Evolutionary conservation across 2,888 invertebrate species (phyloP).

Genomic region (Rhopalosiphum nymphaeae): DNA sequence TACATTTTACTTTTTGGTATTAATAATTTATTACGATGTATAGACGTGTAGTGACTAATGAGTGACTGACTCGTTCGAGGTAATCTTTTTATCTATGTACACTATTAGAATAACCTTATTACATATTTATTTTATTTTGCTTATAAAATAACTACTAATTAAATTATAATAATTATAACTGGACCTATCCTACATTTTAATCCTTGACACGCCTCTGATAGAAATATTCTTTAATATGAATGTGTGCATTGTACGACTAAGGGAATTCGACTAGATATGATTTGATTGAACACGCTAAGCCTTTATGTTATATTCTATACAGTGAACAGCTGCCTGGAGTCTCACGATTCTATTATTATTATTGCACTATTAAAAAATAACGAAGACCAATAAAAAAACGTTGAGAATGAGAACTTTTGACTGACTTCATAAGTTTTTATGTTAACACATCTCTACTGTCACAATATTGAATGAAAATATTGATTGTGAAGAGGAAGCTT

Average conservation of each 20-base stretch:
- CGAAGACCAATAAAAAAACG: not conserved
- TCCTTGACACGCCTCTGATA: too few relatives aligned
- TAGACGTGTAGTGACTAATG: too few relatives aligned
- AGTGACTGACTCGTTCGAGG: too few relatives aligned
- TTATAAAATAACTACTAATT: too few relatives aligned
- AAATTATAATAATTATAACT: too few relatives aligned
- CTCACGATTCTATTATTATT: constrained; percentile 35
- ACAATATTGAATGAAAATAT: not conserved
- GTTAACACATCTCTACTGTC: constrained; percentile 11
- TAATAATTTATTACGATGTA: too few relatives aligned
- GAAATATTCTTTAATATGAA: not conserved
- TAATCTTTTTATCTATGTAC: too few relatives aligned
- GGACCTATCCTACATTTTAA: too few relatives aligned
- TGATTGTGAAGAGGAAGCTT: not conserved
- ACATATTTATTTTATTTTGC: too few relatives aligned
- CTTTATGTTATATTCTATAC: not conserved
- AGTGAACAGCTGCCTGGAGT: not conserved
- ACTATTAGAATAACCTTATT: too few relatives aligned
- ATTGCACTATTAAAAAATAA: constrained; percentile 25
- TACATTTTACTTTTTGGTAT: too few relatives aligned
- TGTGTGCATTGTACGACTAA: not conserved
- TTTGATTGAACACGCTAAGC: not conserved
- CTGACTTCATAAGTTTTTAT: constrained; percentile 18
- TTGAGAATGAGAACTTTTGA: not conserved
- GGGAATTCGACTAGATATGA: not conserved